Conservation (phyloP, 2,888 invertebrate species). For the Shargacucullia verbasci region DNA sequence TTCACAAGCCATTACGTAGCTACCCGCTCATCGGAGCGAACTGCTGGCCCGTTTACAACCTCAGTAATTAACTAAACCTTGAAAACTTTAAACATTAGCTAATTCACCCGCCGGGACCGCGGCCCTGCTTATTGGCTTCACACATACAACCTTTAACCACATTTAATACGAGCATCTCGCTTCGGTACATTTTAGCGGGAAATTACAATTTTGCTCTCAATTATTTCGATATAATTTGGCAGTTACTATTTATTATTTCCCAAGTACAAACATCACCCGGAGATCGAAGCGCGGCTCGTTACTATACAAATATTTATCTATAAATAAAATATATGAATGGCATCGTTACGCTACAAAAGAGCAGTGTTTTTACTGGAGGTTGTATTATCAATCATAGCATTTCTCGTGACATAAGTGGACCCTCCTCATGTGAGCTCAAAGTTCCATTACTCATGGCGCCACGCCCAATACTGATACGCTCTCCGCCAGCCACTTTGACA, state of each 20-base stretch:
- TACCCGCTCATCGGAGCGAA: slow-evolving; percentile 66
- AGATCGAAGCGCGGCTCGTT: slow-evolving; percentile 28
- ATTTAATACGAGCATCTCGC: slow-evolving; percentile 18
- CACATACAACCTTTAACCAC: slow-evolving; percentile 21
- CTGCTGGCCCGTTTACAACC: slow-evolving; percentile 65
- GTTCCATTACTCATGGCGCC: slow-evolving; percentile 86
- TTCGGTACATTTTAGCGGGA: slow-evolving; percentile 9
- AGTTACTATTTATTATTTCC: slow-evolving; percentile 23
- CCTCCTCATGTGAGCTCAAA: slow-evolving; percentile 86
- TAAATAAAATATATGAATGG: slow-evolving; percentile 58
- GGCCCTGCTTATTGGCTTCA: slow-evolving; percentile 53
- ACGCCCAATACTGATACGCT: slow-evolving; percentile 84
- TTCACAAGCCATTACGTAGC: slow-evolving; percentile 73
- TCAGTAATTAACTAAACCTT: slow-evolving; percentile 78
- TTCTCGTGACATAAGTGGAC: slow-evolving; percentile 87
- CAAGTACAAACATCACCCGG: slow-evolving; percentile 14
- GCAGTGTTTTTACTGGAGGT: slow-evolving; percentile 80
- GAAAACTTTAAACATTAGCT: slow-evolving; percentile 79
- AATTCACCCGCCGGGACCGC: slow-evolving; percentile 67
- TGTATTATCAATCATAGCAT: slow-evolving; percentile 87
- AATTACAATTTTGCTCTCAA: slow-evolving; percentile 40
- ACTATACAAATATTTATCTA: slow-evolving; percentile 46
- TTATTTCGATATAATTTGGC: slow-evolving; percentile 25
- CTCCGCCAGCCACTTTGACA: slow-evolving; percentile 71
- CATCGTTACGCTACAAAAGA: slow-evolving; percentile 71